Base-by-base conservation (phyloP, 2,888 invertebrate genomes). In the Pediacus dermestoides region DNA sequence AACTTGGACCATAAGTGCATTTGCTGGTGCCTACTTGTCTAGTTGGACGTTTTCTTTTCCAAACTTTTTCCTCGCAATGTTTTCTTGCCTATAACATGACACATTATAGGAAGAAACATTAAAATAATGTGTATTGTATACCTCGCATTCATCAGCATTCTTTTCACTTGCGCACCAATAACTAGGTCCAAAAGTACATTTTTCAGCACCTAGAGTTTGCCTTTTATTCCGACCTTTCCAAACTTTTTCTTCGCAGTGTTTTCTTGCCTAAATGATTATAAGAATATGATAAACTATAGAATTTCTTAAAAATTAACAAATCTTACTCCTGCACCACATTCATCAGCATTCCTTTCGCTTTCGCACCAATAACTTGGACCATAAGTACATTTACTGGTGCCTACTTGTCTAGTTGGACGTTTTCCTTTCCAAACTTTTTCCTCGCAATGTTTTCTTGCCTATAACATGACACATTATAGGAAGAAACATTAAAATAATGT, bases 321-420 rank as follows among this genome's bases (percentile, higher is more conserved):
- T 12, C 9, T 30, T 23, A 37, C 37, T 15, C 22, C 23, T 18
- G 16, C n/a, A 8, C 30, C 61, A 66, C 74, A 72, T 58, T 74
- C 63, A 26, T 61, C 58, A 11, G 75, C 74, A 44, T 67, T 66
- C 22, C 58, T 59, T 28, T 63, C 54, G 50, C 73, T 76, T 38
- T 68, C 70, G 65, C 88, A 88, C 87, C 87, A 88, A 58, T 82
- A 86, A 1, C 76, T 68, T 1, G 86, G 85, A 3, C 88, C 88
- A 76, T 80, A 81, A 3, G 81, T 81, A 64, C 88, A 88, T 51
- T 75, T 34, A 10, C 44, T 33, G 6, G 30, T 16, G 7, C 46
- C 46, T 6, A 23, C 28, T 25, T 12, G 9, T 9, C n/a, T 4
- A 10, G 18, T 18, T 15, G 31, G 31, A 30, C 21, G 38, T 30